A percentile compares a stretch with the other conserved stretches of the same genome.
Conservation (phyloP, 2,113 vertebrate species). For the Hyperoodon ampullatus region DNA sequence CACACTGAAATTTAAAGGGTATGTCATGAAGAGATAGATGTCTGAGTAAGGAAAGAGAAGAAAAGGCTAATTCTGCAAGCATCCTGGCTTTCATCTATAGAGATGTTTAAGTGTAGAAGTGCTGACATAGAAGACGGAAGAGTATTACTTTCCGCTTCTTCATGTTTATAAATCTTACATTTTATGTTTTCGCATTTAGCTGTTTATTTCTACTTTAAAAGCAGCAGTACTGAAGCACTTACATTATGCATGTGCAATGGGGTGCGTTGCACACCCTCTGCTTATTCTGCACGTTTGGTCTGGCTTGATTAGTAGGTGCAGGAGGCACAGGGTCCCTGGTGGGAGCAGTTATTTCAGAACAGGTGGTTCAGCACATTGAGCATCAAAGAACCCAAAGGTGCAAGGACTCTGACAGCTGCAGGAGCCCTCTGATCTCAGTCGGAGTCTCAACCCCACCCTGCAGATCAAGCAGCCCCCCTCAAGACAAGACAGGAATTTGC, state of each 20-base stretch:
- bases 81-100: not conserved
- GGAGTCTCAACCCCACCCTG: not conserved
- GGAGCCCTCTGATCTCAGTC: conserved; percentile 54
- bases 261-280: not conserved
- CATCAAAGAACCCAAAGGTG: conserved; percentile 66
- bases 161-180: not conserved
- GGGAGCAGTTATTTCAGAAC: conserved; percentile 51
- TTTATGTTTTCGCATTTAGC: not conserved
- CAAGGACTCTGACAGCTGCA: not conserved
- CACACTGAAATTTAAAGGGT: not conserved
- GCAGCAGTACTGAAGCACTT: not conserved
- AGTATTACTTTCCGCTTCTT: not conserved
- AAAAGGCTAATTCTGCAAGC: not conserved
- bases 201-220: not conserved
- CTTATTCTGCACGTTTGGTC: not conserved
- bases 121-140: not conserved
- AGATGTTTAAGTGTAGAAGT: not conserved
- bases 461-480: not conserved
- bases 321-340: not conserved
- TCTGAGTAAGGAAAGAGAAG: not conserved
- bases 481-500: not conserved
- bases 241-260: not conserved
- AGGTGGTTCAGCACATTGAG: conserved; percentile 23
- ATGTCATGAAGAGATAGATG: not conserved
- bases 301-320: not conserved